Conservation (phyloP, 2,113 vertebrate species). For the Oryzias celebensis region DNA sequence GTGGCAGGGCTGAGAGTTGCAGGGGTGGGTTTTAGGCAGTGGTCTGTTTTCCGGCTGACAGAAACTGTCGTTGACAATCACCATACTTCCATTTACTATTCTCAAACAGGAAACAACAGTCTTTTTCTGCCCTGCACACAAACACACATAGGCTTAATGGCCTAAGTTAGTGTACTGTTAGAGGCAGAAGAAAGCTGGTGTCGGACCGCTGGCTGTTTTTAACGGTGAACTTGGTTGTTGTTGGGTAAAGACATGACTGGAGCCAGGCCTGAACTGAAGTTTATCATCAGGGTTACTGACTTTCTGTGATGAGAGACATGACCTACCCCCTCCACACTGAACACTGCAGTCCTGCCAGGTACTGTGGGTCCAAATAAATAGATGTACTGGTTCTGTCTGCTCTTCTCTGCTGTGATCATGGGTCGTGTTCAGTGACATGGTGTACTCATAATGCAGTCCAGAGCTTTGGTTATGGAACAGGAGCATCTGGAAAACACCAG, state of each 20-base stretch:
- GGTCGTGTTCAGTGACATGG: slow-evolving; percentile 87
- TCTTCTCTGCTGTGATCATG: slow-evolving; percentile 76
- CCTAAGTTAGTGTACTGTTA: too few relatives aligned
- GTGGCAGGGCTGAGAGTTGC: slow-evolving; percentile 90
- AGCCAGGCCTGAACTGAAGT: too few relatives aligned
- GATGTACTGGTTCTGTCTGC: slow-evolving; percentile 80
- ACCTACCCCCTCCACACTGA: slow-evolving; percentile 92
- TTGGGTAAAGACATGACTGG: too few relatives aligned
- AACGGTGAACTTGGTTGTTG: too few relatives aligned
- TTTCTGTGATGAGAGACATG: neutral
- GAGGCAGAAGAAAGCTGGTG: too few relatives aligned
- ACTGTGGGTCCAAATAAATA: slow-evolving; percentile 96
- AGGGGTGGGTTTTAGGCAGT: slow-evolving; percentile 84
- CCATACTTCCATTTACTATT: slow-evolving; percentile 88
- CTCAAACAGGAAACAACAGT: slow-evolving; percentile 90
- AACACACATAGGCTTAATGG: neutral
- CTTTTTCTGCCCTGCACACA: slow-evolving; percentile 83
- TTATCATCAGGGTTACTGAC: too few relatives aligned
- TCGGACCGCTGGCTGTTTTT: too few relatives aligned
- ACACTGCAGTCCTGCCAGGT: slow-evolving; percentile 92
- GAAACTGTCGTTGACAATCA: slow-evolving; percentile 83
- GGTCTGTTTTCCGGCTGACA: slow-evolving; percentile 86
- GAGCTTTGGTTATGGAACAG: slow-evolving; percentile 96
- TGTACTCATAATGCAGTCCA: slow-evolving; percentile 97
- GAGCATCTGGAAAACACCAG: slow-evolving; percentile 81